Evolutionary conservation across 2,113 vertebrate species (phyloP).

Genomic region (Oceanites oceanicus): DNA sequence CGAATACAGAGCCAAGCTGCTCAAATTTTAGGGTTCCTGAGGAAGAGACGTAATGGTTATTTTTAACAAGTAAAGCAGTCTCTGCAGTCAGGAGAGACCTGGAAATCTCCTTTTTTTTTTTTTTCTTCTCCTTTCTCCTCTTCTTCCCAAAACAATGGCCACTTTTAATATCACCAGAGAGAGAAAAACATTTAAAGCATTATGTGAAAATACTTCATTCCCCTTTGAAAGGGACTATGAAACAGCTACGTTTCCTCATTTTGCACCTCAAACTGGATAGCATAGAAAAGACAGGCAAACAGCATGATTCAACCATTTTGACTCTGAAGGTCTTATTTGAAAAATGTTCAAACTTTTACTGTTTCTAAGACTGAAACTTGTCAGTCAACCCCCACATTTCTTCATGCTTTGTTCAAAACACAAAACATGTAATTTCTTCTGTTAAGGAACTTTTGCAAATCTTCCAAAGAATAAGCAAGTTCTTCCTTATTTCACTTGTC

Average conservation of each 20-base stretch:
- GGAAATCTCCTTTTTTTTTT: background rate
- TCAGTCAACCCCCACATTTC: constrained; percentile 28
- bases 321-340: background rate
- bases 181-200: background rate
- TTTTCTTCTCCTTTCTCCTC: too few species aligned
- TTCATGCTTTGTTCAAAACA: constrained; percentile 4
- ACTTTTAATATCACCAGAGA: background rate
- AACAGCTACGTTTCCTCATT: background rate
- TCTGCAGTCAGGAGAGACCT: background rate
- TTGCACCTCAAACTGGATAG: background rate
- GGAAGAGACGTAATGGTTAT: background rate
- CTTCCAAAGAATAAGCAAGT: background rate
- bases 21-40: background rate
- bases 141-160: background rate
- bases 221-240: background rate
- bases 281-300: background rate
- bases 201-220: background rate
- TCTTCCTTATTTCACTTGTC: background rate
- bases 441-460: background rate
- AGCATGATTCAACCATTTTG: background rate
- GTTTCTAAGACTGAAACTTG: constrained; percentile 15
- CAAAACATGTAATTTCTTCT: background rate
- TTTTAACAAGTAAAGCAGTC: background rate
- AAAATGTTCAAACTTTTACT: background rate
- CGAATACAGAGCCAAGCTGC: background rate